Conservation (phyloP, 1,140 invertebrate species). For the Drosophila asahinai region DNA sequence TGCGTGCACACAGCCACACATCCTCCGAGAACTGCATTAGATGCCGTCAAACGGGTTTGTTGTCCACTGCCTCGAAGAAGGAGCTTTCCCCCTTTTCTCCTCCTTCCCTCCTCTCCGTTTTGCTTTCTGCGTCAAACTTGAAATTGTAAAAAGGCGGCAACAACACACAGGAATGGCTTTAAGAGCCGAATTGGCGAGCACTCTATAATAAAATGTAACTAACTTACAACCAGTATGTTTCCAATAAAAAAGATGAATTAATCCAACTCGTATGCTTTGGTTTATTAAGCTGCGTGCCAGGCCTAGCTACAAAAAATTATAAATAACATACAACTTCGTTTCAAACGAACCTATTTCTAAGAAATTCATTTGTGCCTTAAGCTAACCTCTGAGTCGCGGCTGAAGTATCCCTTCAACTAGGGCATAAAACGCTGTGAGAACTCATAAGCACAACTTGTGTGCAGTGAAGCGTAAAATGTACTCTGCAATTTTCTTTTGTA, state of each 20-base stretch:
- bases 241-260: not conserved
- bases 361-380: not conserved
- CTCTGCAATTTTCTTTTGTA: conserved; percentile 60
- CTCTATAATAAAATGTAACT: not conserved
- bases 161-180: not conserved
- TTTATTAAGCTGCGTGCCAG: not conserved
- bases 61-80: conserved; percentile 43
- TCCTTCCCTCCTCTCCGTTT: not conserved
- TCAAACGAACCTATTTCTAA: not conserved
- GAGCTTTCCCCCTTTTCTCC: not conserved
- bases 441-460: conserved; percentile 63
- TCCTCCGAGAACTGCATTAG: conserved; percentile 61
- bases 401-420: not conserved
- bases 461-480: conserved; percentile 61
- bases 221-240: not conserved
- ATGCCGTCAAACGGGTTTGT: conserved; percentile 46
- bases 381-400: not conserved
- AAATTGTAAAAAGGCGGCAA: conserved; percentile 16
- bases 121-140: conserved; percentile 13
- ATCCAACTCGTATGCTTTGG: not conserved
- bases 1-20: conserved; percentile 49
- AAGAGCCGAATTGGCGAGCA: not conserved
- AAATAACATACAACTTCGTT: too few relatives aligned
- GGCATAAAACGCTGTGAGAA: conserved; percentile 42
- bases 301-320: not conserved